phyloP scores from a whole-genome alignment of 2,113 vertebrate genomes.

The Myanophis thanlyinensis region DNA sequence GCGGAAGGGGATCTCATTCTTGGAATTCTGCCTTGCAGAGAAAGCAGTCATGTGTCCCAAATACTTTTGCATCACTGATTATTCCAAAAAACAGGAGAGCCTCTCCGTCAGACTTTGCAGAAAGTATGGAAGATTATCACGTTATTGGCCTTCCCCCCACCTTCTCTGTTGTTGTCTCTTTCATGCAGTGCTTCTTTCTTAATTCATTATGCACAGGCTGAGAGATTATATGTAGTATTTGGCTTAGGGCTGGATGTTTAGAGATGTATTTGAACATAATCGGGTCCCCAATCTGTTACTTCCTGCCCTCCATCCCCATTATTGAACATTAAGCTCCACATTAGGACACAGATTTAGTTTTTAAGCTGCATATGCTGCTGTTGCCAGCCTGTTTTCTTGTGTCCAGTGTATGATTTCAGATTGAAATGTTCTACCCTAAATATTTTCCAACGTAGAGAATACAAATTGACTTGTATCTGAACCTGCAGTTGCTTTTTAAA shows the following conservation, averaged over 20 bases:
- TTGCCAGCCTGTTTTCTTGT: not conserved
- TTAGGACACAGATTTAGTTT: not conserved
- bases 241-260: not conserved
- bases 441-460: not conserved
- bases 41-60: not conserved
- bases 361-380: not conserved
- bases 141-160: not conserved
- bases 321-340: not conserved
- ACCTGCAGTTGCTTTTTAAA: not conserved
- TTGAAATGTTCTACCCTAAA: not conserved
- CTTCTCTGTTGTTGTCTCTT: not conserved
- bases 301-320: not conserved
- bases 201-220: not conserved
- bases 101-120: not conserved
- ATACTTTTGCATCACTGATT: not conserved
- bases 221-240: not conserved
- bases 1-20: not conserved
- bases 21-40: not conserved
- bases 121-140: not conserved
- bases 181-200: too few species aligned
- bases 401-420: not conserved
- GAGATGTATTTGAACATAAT: not conserved
- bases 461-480: not conserved
- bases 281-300: not conserved
- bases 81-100: not conserved